Conservation (phyloP, 2,888 invertebrate species). For the Salticus scenicus region DNA sequence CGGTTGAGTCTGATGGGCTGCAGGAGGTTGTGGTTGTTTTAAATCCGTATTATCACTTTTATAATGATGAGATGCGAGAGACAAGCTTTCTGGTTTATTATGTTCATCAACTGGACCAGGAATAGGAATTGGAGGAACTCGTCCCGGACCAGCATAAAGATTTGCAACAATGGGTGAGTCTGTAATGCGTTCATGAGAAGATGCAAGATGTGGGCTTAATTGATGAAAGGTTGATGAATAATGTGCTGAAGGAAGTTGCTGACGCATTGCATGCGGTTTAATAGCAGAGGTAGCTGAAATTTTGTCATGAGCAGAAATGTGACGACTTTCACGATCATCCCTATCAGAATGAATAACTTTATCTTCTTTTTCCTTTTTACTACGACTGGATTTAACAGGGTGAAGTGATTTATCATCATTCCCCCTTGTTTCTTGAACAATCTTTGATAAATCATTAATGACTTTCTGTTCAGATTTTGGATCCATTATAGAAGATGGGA, state of each 20-base stretch:
- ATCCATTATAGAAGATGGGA: slow-evolving; percentile 43
- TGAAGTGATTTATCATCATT: slow-evolving; percentile 34
- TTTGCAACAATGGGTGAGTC: slow-evolving; percentile 75
- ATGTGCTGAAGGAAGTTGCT: slow-evolving; percentile 67
- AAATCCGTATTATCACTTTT: slow-evolving; percentile 30
- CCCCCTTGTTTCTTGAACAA: slow-evolving; percentile 35
- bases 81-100: slow-evolving; percentile 34
- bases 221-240: slow-evolving; percentile 71
- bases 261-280: slow-evolving; percentile 36
- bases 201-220: slow-evolving; percentile 70
- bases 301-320: slow-evolving; percentile 35
- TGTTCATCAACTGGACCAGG: slow-evolving; percentile 58
- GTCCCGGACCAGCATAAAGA: slow-evolving; percentile 73
- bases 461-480: slow-evolving; percentile 66
- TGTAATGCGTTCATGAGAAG: slow-evolving; percentile 70
- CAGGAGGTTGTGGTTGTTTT: slow-evolving; percentile 63
- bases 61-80: slow-evolving; percentile 34
- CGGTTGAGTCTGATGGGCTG: slow-evolving; percentile 70
- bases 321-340: slow-evolving; percentile 42
- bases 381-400: slow-evolving; percentile 39
- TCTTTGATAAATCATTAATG: slow-evolving; percentile 40
- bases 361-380: slow-evolving; percentile 44
- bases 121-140: slow-evolving; percentile 32
- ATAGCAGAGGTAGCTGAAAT: slow-evolving; percentile 59
- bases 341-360: slow-evolving; percentile 48